These are phyloP conservation scores for Thaumatotibia leucotreta DNA, from an alignment of 1,140 invertebrate species.

Conservation along the genomic window DNA sequence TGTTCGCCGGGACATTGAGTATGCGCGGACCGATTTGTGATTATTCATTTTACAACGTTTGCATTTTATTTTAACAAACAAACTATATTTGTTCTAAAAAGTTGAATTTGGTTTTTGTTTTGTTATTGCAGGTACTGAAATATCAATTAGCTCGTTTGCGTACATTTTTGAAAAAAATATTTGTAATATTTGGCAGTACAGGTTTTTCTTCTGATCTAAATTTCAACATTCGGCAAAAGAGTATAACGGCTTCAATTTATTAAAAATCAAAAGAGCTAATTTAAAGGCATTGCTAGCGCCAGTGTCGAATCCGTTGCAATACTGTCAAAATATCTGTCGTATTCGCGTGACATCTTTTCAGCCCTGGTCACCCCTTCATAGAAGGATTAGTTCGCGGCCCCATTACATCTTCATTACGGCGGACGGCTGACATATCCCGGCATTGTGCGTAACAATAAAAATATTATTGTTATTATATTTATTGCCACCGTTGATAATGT, in stretches of 20 bases:
- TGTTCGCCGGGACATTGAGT: constrained; percentile 22
- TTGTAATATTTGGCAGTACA: no score
- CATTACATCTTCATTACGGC: constrained; percentile 76
- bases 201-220: not conserved
- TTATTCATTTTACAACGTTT: not conserved
- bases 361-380: constrained; percentile 57
- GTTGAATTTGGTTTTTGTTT: not conserved
- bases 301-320: constrained; percentile 58
- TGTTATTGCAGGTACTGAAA: not conserved
- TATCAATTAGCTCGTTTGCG: not conserved
- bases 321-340: constrained; percentile 76
- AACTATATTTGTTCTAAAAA: not conserved
- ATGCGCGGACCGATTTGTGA: constrained; percentile 8
- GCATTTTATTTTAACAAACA: not conserved
- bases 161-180: not conserved
- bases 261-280: constrained; percentile 39
- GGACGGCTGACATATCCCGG: constrained; percentile 57
- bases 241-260: not conserved
- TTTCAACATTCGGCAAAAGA: not conserved
- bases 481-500: constrained; percentile 54
- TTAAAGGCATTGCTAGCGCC: constrained; percentile 37
- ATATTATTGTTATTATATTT: constrained; percentile 66
- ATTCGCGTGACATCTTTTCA: constrained; percentile 72
- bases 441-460: constrained; percentile 58
- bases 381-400: constrained; percentile 66